phyloP scores from a whole-genome alignment of 2,888 invertebrate genomes.

The Caradrina clavipalpis region DNA sequence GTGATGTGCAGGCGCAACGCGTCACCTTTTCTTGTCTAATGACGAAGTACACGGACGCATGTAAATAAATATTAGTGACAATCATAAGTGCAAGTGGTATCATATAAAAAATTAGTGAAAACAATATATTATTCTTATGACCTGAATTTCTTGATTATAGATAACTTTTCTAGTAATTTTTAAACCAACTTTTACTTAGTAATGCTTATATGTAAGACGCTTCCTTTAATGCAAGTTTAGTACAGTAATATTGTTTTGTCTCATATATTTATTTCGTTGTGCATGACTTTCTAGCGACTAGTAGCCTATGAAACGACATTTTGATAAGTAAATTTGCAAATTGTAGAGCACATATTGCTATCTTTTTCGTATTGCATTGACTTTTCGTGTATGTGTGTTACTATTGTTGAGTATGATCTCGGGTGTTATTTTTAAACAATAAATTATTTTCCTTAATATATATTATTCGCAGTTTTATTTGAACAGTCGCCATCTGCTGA shows the following conservation, averaged over 20 bases:
- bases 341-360: slow-evolving; percentile 41
- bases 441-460: slow-evolving; percentile 81
- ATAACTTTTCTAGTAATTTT: slow-evolving; percentile 37
- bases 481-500: slow-evolving; percentile 11
- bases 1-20: slow-evolving; percentile 71
- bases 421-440: slow-evolving; percentile 78
- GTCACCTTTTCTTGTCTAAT: slow-evolving; percentile 23
- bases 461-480: slow-evolving; percentile 52
- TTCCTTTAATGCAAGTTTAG: slow-evolving; percentile 29
- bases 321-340: slow-evolving; percentile 55
- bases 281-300: slow-evolving; percentile 70
- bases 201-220: slow-evolving; percentile 29
- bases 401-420: slow-evolving; percentile 85
- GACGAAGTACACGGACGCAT: slow-evolving; percentile 19
- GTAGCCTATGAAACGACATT: slow-evolving; percentile 63
- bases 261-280: slow-evolving; percentile 80
- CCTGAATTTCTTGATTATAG: slow-evolving; percentile 34
- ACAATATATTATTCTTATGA: slow-evolving; percentile 45
- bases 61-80: slow-evolving; percentile 60
- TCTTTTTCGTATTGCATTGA: slow-evolving; percentile 57
- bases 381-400: slow-evolving; percentile 69
- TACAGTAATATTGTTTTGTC: slow-evolving; percentile 70
- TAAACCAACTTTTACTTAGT: slow-evolving; percentile 32
- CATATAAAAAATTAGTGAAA: slow-evolving; percentile 32
- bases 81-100: slow-evolving; percentile 57